A percentile compares a stretch with the other conserved stretches of the same genome.
These are phyloP conservation scores for Syncerus caffer DNA, from an alignment of 2,797 vertebrate species.

Conservation along the genomic window DNA sequence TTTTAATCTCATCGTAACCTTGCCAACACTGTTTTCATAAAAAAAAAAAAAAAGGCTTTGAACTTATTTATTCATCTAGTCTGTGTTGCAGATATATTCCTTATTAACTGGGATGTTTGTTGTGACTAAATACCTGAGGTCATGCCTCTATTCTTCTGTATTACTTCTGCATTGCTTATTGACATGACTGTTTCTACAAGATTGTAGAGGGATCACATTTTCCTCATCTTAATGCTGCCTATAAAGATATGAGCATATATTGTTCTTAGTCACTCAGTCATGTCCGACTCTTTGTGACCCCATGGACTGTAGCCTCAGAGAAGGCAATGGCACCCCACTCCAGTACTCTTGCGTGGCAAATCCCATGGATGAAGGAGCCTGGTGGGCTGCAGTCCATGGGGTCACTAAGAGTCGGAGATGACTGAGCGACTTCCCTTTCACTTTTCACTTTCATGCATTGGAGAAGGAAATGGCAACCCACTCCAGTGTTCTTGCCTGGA, in stretches of 20 bases:
- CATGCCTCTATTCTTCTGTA: not conserved
- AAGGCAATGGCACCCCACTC: no score
- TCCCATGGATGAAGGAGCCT: no score
- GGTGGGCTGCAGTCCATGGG: no score
- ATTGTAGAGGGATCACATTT: not conserved
- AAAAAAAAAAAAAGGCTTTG: not conserved
- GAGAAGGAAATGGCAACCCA: no score
- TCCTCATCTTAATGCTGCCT: not conserved
- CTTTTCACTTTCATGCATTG: no score
- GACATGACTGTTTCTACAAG: not conserved
- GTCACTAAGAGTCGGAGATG: no score
- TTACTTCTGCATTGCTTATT: not conserved
- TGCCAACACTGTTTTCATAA: not conserved
- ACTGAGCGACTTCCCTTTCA: no score
- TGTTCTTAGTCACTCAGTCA: not conserved
- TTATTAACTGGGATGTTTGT: not conserved
- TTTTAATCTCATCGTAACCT: not conserved
- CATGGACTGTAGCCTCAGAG: not conserved
- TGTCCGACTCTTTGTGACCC: not conserved
- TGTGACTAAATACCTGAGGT: not conserved
- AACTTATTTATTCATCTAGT: not conserved
- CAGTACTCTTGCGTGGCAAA: no score
- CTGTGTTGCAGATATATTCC: not conserved
- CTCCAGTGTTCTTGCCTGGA: no score
- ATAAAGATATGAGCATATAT: not conserved